phyloP scores from a whole-genome alignment of 2,113 vertebrate genomes.

The Erinaceus europaeus region DNA sequence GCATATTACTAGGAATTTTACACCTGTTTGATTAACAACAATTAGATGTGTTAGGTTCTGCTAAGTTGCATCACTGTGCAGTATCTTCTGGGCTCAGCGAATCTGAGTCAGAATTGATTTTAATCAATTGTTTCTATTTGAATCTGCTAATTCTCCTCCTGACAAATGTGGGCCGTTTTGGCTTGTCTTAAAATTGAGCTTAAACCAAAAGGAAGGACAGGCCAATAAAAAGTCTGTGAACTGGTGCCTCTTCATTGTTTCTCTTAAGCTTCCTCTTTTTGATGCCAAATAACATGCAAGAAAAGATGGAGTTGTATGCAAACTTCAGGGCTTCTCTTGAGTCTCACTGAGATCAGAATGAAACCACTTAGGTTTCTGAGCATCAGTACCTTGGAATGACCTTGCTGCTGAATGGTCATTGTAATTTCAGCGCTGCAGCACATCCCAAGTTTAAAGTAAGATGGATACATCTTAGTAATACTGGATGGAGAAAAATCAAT shows the following conservation, averaged over 20 bases:
- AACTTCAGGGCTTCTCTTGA: background rate
- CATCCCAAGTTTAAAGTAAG: conserved; percentile 58
- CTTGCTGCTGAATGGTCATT: conserved; percentile 27
- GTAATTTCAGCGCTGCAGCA: conserved; percentile 28
- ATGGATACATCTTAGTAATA: conserved; percentile 22
- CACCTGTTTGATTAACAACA: background rate
- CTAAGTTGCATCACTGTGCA: background rate
- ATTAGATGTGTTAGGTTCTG: background rate
- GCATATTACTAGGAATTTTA: background rate
- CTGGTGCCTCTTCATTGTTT: background rate
- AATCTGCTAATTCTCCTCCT: background rate
- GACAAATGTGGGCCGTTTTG: background rate
- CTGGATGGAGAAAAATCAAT: conserved; percentile 30
- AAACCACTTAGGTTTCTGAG: conserved; percentile 40
- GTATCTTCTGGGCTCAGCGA: background rate
- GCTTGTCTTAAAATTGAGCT: conserved; percentile 31
- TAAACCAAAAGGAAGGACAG: background rate
- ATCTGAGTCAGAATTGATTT: background rate
- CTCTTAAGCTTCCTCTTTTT: background rate
- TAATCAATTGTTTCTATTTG: background rate
- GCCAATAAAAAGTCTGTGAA: conserved; percentile 10
- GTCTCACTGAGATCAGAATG: conserved; percentile 23
- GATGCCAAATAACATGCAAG: background rate
- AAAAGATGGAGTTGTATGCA: background rate
- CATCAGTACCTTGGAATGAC: background rate